Conservation (phyloP, 2,113 vertebrate genomes). For the Panthera tigris region DNA sequence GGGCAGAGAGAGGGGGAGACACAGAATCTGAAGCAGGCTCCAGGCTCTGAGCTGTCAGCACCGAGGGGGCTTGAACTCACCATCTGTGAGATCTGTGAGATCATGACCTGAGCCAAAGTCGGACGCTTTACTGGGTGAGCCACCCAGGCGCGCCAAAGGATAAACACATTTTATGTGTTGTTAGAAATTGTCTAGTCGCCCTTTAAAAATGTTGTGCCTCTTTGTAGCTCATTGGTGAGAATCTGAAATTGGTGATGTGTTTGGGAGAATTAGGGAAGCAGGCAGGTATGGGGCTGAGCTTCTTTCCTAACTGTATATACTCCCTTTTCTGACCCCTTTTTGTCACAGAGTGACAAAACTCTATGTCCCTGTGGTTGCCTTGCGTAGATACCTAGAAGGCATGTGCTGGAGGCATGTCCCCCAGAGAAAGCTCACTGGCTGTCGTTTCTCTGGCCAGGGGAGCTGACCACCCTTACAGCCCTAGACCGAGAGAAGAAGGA, state of each 20-base stretch:
- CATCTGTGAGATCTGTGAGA: too few relatives aligned
- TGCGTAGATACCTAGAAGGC: not conserved
- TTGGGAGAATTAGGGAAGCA: not conserved
- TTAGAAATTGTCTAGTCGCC: not conserved
- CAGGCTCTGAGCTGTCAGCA: too few relatives aligned
- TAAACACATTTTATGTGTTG: not conserved
- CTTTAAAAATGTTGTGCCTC: not conserved
- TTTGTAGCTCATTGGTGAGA: not conserved
- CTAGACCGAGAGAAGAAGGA: constrained; percentile 91
- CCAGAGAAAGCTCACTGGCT: not conserved
- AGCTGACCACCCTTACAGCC: constrained; percentile 89
- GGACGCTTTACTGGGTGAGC: too few relatives aligned
- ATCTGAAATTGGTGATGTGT: not conserved
- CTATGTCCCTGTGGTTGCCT: not conserved
- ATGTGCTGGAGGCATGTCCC: not conserved
- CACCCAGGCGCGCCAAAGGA: not conserved
- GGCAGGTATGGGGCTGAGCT: too few relatives aligned
- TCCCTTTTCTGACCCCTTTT: not conserved
- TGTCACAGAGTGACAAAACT: not conserved
- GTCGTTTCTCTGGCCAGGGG: constrained; percentile 85
- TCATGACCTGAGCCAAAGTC: too few relatives aligned
- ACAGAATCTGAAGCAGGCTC: too few relatives aligned
- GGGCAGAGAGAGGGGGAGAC: too few relatives aligned
- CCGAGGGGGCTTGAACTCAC: too few relatives aligned
- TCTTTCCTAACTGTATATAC: not conserved